These are phyloP conservation scores for Anadara kagoshimensis DNA, from an alignment of 1,140 invertebrate species.

Conservation along the genomic window DNA sequence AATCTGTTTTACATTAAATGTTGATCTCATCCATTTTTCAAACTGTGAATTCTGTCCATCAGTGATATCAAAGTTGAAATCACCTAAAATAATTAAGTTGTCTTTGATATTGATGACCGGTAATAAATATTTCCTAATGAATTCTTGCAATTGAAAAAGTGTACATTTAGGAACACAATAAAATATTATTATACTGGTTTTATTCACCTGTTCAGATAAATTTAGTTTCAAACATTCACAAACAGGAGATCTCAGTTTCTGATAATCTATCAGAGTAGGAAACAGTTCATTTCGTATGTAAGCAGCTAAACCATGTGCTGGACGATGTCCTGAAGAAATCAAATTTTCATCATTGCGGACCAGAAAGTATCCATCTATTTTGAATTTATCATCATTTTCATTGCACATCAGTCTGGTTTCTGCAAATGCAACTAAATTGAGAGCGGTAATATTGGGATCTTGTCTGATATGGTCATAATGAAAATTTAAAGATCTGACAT, in stretches of 20 bases:
- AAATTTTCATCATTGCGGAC: no score
- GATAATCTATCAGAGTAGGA: neutral
- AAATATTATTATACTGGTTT: neutral
- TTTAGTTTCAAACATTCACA: neutral
- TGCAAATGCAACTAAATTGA: conserved; percentile 24
- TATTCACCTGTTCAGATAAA: neutral
- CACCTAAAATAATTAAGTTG: neutral
- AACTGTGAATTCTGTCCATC: no score
- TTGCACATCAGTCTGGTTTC: conserved; percentile 11
- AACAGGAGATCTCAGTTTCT: neutral
- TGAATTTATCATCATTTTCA: neutral
- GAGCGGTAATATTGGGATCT: conserved; percentile 14
- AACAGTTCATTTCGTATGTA: neutral
- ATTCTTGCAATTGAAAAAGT: no score
- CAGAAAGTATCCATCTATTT: no score
- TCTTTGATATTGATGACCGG: neutral
- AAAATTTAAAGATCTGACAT: conserved; percentile 25
- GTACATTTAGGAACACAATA: neutral
- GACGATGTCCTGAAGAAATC: neutral
- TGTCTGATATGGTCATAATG: conserved; percentile 14
- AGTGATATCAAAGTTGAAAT: neutral
- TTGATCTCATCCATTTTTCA: neutral
- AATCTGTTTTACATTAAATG: neutral
- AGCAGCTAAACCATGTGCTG: neutral
- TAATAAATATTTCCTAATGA: neutral